Percentiles rank a stretch among this genome's conserved stretches.
phyloP scores from a whole-genome alignment of 2,797 vertebrate species.

The Clangula hyemalis region DNA sequence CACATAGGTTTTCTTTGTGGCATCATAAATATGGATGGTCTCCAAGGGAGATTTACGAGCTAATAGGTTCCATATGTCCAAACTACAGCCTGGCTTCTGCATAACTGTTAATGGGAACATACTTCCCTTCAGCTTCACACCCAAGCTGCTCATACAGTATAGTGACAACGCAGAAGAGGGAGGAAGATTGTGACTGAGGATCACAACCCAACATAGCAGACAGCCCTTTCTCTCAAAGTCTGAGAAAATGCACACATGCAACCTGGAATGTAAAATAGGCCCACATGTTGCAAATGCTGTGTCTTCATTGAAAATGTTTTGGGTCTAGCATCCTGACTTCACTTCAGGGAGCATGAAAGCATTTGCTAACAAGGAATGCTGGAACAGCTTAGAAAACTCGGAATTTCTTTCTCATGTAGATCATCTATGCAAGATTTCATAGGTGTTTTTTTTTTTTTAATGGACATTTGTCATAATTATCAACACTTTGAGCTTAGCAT shows the following conservation, averaged over 20 bases:
- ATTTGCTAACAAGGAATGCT: not conserved
- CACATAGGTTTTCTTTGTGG: not conserved
- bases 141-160: rapidly evolving
- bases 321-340: not conserved
- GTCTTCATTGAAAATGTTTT: not conserved
- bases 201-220: not conserved
- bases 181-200: not conserved
- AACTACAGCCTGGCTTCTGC: not conserved
- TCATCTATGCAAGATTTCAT: not conserved
- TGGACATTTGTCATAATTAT: not conserved
- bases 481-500: not conserved
- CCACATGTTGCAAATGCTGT: not conserved
- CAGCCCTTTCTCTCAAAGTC: not conserved
- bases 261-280: not conserved
- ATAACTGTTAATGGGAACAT: not conserved
- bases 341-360: not conserved
- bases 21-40: not conserved
- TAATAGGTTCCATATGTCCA: not conserved
- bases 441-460: not conserved
- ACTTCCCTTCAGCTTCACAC: not conserved
- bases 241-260: not conserved
- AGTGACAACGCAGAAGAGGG: not conserved
- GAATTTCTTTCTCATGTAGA: not conserved
- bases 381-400: not conserved
- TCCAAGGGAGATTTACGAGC: not conserved